Evolutionary conservation across 2,888 invertebrate species (phyloP).

Genomic region (Ophioninae sp.): DNA sequence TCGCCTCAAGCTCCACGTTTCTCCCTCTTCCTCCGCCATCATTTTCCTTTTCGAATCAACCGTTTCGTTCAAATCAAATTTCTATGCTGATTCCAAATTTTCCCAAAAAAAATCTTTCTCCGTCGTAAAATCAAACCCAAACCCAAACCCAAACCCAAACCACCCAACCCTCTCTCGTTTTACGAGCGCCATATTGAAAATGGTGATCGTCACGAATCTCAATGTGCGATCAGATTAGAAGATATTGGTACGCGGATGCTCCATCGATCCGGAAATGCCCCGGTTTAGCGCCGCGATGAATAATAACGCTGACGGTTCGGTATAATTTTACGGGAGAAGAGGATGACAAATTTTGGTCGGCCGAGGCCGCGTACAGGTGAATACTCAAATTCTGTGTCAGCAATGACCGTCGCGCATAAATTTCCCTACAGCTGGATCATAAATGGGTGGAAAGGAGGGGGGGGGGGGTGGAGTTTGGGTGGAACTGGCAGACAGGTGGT

Average conservation of each 20-base stretch:
- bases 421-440: constrained; percentile 52
- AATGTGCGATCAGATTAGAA: neutral
- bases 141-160: neutral
- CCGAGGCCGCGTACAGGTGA: neutral
- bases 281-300: constrained; percentile 22
- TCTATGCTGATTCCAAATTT: no score
- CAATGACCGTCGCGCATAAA: constrained; percentile 57
- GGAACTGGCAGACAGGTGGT: neutral
- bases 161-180: neutral
- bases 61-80: no score
- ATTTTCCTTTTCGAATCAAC: no score
- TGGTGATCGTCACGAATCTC: neutral
- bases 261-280: constrained; percentile 18
- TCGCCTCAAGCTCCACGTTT: neutral
- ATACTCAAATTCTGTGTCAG: constrained; percentile 56
- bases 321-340: constrained; percentile 38
- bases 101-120: no score
- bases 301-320: constrained; percentile 44
- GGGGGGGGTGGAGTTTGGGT: no score
- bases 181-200: neutral
- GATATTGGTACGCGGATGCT: constrained; percentile 1
- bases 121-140: no score
- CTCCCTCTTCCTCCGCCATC: no score
- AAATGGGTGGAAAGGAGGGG: constrained; percentile 14
- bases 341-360: constrained; percentile 15